Evolutionary conservation across 2,113 vertebrate species (phyloP).

Genomic region (Coryphaenoides rupestris): DNA sequence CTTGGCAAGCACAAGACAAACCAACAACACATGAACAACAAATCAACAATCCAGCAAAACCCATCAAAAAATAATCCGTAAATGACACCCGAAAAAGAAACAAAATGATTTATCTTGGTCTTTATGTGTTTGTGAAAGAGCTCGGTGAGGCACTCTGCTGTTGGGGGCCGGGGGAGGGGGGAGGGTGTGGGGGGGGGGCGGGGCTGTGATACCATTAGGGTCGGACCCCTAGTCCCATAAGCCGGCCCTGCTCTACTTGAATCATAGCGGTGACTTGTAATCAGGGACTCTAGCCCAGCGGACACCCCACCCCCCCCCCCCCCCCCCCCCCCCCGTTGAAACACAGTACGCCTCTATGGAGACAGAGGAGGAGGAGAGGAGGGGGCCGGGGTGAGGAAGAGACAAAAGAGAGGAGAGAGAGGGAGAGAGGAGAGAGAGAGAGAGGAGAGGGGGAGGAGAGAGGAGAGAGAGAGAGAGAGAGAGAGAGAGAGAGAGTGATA

Average conservation of each 20-base stretch:
- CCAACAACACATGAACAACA: conserved; percentile 15
- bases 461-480: conserved; percentile 67
- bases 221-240: conserved; percentile 62
- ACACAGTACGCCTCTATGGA: too few species aligned
- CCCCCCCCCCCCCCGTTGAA: too few species aligned
- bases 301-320: conserved; percentile 80
- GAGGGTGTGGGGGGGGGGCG: too few species aligned
- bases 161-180: too few species aligned
- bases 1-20: background rate
- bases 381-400: too few species aligned
- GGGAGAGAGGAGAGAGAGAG: too few species aligned
- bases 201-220: conserved; percentile 16
- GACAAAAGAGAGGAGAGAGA: too few species aligned
- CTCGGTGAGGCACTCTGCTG: conserved; percentile 63
- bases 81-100: conserved; percentile 14
- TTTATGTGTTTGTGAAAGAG: conserved; percentile 89
- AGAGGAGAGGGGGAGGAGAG: conserved; percentile 35
- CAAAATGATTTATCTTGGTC: conserved; percentile 65
- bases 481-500: conserved; percentile 49
- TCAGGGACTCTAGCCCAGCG: conserved; percentile 98
- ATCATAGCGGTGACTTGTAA: conserved; percentile 93
- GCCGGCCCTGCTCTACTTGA: conserved; percentile 84
- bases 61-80: conserved; percentile 4
- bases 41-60: conserved; percentile 29
- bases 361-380: conserved; percentile 77